Base-by-base conservation (phyloP, 2,113 vertebrate genomes). In the Epinephelus fuscoguttatus region DNA sequence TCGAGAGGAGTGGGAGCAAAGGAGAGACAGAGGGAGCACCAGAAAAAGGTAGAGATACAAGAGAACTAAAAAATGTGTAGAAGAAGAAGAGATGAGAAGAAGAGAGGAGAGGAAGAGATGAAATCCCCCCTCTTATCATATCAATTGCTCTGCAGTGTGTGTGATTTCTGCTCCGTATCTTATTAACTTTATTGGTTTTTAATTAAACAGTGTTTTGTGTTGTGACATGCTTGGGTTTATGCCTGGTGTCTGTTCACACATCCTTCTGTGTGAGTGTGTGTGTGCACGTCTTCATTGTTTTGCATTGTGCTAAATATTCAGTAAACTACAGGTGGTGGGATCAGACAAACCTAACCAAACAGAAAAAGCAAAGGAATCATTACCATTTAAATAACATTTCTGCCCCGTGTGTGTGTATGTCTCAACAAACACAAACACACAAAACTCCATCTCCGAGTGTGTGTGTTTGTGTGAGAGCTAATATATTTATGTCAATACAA, bases 311-410 rank as follows among this genome's bases (percentile, higher is more conserved):
- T 81, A 86, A 91, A 90, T 91, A 82, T 91, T 85, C 85, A 71
- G 85, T 69, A 80, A 90, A 91, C 93, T 91, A 90, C 91, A 92
- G 93, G 93, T 89, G 90, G 93, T 70, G 63, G 82, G 91, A 91
- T 92, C 83, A 92, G 81, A 90, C 81, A 83, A 85, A 93, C 76
- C 72, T 82, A 87, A 88, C 84, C 85, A 91, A 93, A 92, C 91
- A 87, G 83, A 80, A 92, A 82, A 90, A 70, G 90, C 80, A 84
- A 89, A 93, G 86, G 82, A 88, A 86, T 92, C 79, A 95, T 95
- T 95, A 93, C 86, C 93, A 95, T 95, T 94, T 94, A 94, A 94
- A 95, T 95, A 95, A 93, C 93, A 83, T 93, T 92, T 89, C 84
- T 79, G 79, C 56, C 33, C 42, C 3, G 19, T 30, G 63, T 80